Evolutionary conservation across 2,888 invertebrate species (phyloP), one percentile per base, ranked within the genome.

Genomic region (Drosophila monieri): DNA sequence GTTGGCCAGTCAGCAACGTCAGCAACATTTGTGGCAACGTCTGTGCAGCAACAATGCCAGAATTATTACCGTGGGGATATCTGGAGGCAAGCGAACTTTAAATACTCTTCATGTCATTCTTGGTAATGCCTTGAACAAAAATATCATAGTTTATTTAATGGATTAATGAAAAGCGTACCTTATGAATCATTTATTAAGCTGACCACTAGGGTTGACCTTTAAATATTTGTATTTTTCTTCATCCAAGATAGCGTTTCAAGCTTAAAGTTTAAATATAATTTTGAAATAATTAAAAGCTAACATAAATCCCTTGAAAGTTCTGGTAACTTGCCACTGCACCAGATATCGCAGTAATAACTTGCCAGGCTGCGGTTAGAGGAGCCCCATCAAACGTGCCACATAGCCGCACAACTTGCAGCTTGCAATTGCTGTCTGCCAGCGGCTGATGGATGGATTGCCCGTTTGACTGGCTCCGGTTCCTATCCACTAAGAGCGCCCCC

Each of bases 381-480:
- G 57, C 48, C 44, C 47, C 71, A 71, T 71, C 72, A 67, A 59
- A 69, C 65, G 53, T 71, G 71, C 71, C 48, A 65, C 65, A 68
- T 59, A 58, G 60, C 60, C 60, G 58, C 59, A 62, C 81, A 80
- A 73, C 69, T 67, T 73, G 74, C 74, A 80, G 79, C 65, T 76
- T 77, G 76, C 80, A 86, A 77, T 80, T 77, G 78, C 84, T 81
- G 80, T 78, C 84, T 85, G 81, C 77, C 76, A 83, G 64, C 80
- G 78, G 77, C 78, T 83, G 85, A 85, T 88, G 87, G 88, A 85
- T 88, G 87, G 80, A 86, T 84, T 85, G 86, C 85, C 74, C 78
- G 87, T 78, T 85, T 85, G 84, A 81, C 85, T 86, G 78, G 68
- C 74, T 73, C 74, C 53, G 70, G 67, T 66, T 69, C 47, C 65